Percentiles rank a stretch among this genome's conserved stretches.
Conservation (phyloP, 2,888 invertebrate genomes). For the Sturmia bella region DNA sequence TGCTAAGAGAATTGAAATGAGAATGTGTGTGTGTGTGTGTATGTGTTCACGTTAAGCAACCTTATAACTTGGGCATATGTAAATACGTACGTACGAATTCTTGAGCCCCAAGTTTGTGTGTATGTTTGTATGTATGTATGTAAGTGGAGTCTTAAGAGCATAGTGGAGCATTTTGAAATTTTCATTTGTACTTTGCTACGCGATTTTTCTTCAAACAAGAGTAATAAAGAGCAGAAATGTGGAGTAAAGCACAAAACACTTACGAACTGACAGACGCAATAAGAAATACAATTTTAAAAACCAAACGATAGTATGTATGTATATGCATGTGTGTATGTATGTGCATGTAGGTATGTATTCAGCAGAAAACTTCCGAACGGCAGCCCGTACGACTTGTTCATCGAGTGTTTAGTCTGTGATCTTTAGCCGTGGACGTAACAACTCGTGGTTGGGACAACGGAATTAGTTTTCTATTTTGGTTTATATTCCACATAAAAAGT, state of each 20-base stretch:
- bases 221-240: not conserved
- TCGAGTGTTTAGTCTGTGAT: constrained; percentile 79
- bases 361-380: constrained; percentile 58
- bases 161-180: not conserved
- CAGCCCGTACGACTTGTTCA: constrained; percentile 59
- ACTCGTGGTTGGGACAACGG: constrained; percentile 66
- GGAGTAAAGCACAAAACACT: constrained; percentile 22
- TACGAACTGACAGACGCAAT: constrained; percentile 8
- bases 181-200: not conserved
- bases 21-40: not conserved
- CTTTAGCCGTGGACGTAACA: constrained; percentile 78
- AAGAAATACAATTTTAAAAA: constrained; percentile 10
- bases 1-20: constrained; percentile 11
- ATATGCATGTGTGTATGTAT: not conserved
- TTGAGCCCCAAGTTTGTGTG: constrained; percentile 13
- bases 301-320: too few relatives aligned
- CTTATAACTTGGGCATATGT: not conserved
- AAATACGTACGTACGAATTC: too few relatives aligned
- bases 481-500: constrained; percentile 61
- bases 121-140: too few relatives aligned
- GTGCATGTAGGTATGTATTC: not conserved
- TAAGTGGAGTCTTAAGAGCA: constrained; percentile 14
- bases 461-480: constrained; percentile 36
- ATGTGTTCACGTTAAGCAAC: not conserved
- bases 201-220: constrained; percentile 30